Conservation (phyloP, 2,888 invertebrate genomes). For the Meghimatium bilineatum region DNA sequence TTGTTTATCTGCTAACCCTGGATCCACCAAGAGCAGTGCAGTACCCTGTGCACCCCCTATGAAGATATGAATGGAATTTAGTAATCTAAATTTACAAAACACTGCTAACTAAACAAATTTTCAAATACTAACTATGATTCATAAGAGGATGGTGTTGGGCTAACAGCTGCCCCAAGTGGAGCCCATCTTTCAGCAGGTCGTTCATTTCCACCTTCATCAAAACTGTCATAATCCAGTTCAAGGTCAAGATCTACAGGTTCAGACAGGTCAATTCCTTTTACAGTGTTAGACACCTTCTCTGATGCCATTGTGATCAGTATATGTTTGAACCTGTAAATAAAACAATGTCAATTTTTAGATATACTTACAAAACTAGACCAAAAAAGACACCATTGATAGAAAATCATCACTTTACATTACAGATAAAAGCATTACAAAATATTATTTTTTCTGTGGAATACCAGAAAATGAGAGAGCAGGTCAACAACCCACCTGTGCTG, state of each 20-base stretch:
- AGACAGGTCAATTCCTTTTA: background rate
- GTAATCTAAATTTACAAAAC: too few species aligned
- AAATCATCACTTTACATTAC: too few species aligned
- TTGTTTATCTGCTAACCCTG: too few species aligned
- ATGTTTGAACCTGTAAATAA: background rate
- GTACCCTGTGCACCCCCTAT: too few species aligned
- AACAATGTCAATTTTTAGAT: background rate
- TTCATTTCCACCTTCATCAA: slow-evolving; percentile 68
- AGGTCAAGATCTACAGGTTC: slow-evolving; percentile 7
- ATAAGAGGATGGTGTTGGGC: slow-evolving; percentile 63
- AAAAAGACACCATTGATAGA: too few species aligned
- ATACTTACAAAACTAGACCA: too few species aligned
- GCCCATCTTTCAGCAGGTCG: slow-evolving; percentile 85
- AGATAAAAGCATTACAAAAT: too few species aligned
- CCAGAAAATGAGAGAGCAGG: too few species aligned
- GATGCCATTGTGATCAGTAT: slow-evolving; percentile 3
- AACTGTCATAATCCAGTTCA: slow-evolving; percentile 70
- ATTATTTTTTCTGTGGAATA: too few species aligned
- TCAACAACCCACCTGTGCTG: too few species aligned
- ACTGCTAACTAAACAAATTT: slow-evolving; percentile 45
- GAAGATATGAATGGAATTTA: too few species aligned
- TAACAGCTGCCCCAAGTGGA: slow-evolving; percentile 80
- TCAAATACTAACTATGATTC: slow-evolving; percentile 59
- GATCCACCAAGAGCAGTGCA: too few species aligned
- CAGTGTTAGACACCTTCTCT: background rate